A percentile compares a stretch with the other conserved stretches of the same genome.
phyloP scores from a whole-genome alignment of 1,140 invertebrate species.

The Tyrophagus putrescentiae region DNA sequence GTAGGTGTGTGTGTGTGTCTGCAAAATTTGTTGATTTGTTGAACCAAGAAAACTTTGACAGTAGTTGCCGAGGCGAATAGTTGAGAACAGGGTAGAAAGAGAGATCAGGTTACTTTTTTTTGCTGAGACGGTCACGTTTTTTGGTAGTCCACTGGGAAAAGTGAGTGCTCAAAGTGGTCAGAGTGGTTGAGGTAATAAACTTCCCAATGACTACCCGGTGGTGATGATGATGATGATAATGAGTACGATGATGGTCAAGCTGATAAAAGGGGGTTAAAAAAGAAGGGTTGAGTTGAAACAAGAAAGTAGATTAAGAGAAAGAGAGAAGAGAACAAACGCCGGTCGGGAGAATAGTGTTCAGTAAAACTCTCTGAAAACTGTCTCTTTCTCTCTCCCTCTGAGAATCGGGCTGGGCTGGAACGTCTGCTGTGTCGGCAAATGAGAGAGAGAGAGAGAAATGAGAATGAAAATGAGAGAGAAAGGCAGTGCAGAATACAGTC shows the following conservation, averaged over 20 bases:
- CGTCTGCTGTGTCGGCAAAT: background rate
- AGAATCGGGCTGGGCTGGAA: background rate
- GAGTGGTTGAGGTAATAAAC: background rate
- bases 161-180: too few relatives aligned
- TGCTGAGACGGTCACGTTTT: background rate
- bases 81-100: background rate
- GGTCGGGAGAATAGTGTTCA: background rate
- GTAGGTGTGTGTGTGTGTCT: background rate
- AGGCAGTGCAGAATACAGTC: too few relatives aligned
- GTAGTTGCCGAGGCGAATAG: background rate
- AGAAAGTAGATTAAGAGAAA: background rate
- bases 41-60: background rate
- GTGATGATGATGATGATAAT: too few relatives aligned
- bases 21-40: background rate
- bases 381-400: background rate
- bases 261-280: background rate
- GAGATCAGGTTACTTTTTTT: background rate
- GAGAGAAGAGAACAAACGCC: too few relatives aligned
- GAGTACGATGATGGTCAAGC: too few relatives aligned
- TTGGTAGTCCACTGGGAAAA: background rate
- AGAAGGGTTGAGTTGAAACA: background rate
- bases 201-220: background rate
- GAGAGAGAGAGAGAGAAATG: background rate
- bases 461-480: too few relatives aligned
- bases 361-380: background rate